Percentiles rank a stretch among this genome's conserved stretches.
Conservation (phyloP, 2,888 invertebrate genomes). For the Meteorus colon region DNA sequence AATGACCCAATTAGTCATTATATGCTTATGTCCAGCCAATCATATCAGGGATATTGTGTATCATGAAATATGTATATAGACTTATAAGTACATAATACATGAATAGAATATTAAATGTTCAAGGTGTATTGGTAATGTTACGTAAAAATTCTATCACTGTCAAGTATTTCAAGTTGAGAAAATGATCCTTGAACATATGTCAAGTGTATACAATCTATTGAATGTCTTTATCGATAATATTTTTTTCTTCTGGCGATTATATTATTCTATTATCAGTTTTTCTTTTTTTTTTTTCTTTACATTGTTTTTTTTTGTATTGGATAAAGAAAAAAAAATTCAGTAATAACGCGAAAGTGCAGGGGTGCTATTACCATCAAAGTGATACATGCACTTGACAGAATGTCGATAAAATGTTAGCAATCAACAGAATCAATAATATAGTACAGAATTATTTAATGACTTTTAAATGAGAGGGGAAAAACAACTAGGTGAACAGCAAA, state of each 20-base stretch:
- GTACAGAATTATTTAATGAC: conserved; percentile 3
- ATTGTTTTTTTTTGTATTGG: neutral
- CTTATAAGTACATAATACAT: neutral
- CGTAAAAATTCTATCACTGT: neutral
- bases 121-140: neutral
- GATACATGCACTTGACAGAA: neutral
- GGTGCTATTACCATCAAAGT: neutral
- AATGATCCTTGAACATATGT: neutral
- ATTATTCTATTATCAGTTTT: neutral
- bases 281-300: neutral
- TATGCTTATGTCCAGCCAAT: no score
- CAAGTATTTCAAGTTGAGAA: neutral
- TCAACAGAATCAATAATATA: neutral
- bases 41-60: no score
- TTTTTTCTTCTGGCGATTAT: no score
- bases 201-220: neutral
- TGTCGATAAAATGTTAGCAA: conserved; percentile 3
- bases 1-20: no score
- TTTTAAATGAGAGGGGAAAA: conserved; percentile 10
- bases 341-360: conserved; percentile 7
- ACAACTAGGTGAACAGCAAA: neutral
- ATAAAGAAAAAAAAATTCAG: no score
- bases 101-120: neutral
- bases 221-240: neutral
- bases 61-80: no score